phyloP scores from a whole-genome alignment of 2,113 vertebrate genomes.

The Carlito syrichta region DNA sequence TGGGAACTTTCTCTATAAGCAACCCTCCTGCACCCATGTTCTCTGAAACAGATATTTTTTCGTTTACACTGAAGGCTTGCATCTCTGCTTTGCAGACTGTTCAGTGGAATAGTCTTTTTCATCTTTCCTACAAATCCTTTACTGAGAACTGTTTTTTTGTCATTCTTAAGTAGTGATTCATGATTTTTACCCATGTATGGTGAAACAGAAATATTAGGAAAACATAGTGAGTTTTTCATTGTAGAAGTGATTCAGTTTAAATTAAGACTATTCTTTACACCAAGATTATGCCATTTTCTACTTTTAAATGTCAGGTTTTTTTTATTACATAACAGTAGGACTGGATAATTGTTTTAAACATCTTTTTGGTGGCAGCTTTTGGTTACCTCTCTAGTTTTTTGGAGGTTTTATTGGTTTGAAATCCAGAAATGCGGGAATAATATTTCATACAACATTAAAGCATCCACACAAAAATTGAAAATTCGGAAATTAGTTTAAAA shows the following conservation, averaged over 20 bases:
- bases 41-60: too few relatives aligned
- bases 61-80: too few relatives aligned
- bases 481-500: background rate
- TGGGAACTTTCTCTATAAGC: too few relatives aligned
- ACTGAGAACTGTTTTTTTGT: too few relatives aligned
- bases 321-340: background rate
- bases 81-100: too few relatives aligned
- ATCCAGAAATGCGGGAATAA: background rate
- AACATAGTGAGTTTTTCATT: background rate
- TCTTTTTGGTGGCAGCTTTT: background rate
- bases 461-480: background rate
- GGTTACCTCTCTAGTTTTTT: background rate
- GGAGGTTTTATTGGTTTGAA: background rate
- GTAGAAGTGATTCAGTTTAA: background rate
- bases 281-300: background rate
- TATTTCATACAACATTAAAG: constrained; percentile 14
- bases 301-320: background rate
- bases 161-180: background rate
- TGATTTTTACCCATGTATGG: background rate
- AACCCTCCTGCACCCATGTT: too few relatives aligned
- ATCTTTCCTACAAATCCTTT: too few relatives aligned
- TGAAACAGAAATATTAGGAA: background rate
- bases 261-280: background rate
- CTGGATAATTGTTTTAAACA: background rate
- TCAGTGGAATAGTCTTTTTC: too few relatives aligned